Conservation (phyloP, 2,797 vertebrate genomes). For the Rhinella marina region DNA sequence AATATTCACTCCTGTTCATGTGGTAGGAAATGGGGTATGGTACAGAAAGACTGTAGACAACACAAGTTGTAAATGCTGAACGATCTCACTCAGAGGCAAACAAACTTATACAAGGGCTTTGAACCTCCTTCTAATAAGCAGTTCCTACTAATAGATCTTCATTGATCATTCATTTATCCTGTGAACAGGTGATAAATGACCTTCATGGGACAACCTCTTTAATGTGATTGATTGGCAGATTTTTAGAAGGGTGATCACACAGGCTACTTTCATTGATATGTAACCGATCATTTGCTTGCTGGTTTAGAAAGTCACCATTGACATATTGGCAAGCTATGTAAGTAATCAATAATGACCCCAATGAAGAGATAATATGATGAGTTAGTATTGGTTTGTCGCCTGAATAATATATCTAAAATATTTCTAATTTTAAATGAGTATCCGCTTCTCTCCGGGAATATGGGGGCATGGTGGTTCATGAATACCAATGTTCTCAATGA, state of each 20-base stretch:
- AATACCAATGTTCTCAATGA: not conserved
- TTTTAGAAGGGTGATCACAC: not conserved
- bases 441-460: not conserved
- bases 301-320: not conserved
- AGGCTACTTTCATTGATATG: not conserved
- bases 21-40: no score
- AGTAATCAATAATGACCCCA: not conserved
- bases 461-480: not conserved
- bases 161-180: no score
- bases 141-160: no score
- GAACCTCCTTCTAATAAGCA: no score
- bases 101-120: no score
- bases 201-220: not conserved
- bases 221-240: constrained; percentile 11
- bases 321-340: not conserved
- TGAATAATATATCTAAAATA: not conserved
- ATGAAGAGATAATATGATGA: not conserved
- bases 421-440: not conserved
- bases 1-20: no score
- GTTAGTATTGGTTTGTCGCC: not conserved
- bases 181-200: no score
- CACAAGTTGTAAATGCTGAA: no score
- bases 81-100: no score
- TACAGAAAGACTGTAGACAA: no score
- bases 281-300: constrained; percentile 8